Conservation (phyloP, 2,113 vertebrate genomes). For the Campylorhamphus procurvoides region DNA sequence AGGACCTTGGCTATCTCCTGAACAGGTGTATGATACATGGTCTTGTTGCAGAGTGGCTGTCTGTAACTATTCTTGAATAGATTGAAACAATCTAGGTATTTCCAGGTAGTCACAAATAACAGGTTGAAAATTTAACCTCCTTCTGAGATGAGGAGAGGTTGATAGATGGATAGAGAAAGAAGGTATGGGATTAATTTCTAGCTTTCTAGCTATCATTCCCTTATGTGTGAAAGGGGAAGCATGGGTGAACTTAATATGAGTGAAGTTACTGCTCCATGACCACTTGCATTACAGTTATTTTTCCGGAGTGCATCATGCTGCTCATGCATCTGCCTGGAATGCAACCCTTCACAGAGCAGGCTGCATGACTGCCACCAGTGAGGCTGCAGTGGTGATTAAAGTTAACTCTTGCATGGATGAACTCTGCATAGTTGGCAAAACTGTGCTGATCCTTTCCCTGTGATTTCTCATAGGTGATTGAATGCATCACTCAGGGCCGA, state of each 20-base stretch:
- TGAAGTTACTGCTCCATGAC: not conserved
- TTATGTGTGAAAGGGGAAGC: not conserved
- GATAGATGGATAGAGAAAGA: not conserved
- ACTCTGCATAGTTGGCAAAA: not conserved
- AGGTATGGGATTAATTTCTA: not conserved
- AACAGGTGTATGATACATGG: not conserved
- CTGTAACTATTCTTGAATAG: not conserved
- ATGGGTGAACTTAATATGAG: not conserved
- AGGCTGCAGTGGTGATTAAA: not conserved
- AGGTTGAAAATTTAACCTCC: not conserved
- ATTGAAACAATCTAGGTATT: not conserved
- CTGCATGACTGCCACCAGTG: not conserved
- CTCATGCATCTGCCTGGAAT: not conserved
- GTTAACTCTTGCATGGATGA: not conserved
- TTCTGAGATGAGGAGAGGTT: not conserved
- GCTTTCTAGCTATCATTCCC: not conserved
- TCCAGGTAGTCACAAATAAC: not conserved
- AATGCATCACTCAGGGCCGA: constrained; percentile 98
- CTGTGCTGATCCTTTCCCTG: not conserved
- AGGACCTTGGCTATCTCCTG: not conserved
- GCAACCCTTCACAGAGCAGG: not conserved
- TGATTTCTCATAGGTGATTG: constrained; percentile 87
- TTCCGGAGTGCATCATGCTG: fast-evolving
- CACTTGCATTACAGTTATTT: not conserved
- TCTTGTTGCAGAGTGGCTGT: not conserved